Base-by-base conservation (phyloP, 2,113 vertebrate genomes). In the Hirundichthys speculiger region DNA sequence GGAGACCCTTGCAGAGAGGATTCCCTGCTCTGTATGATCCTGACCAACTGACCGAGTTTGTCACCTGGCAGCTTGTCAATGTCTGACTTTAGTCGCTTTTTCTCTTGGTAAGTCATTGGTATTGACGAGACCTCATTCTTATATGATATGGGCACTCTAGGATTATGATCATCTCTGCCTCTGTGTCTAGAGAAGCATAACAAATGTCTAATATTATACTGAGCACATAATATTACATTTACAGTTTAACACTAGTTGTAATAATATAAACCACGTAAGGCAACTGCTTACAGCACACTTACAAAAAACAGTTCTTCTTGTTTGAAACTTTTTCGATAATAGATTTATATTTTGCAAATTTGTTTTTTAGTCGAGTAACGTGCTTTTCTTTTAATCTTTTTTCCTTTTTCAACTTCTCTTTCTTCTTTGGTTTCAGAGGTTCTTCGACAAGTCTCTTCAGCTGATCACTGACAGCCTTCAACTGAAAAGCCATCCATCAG, bases 11-110 rank as follows among this genome's bases (percentile, higher is more conserved):
- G 91, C 64, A 95, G 58, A 13, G 85, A 88, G 8, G 93, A 83
- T 75, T 97, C 96, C 73, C 92, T 88, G 67, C 90, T 90, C 57
- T 95, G 92, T 83, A 99, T 94, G 82, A 98, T 95, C 20, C 83
- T 86, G 69, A 95, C 92, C 41, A 98, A 43, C 69, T 91, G 92
- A 15, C 90, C 89, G 69, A 98, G 93, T 80, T 95, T 96, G 43
- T 95, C 93, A 64, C 92, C 92, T 13, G 95, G 95, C 47, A 99
- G 92, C 86, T 93, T 96, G 78, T 94, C 91, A 77, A 98, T 95
- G 90, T 96, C 91, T 65, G 93, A 53, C 75, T 94, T 95, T 61
- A 98, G 60, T 73, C 93, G 93, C 50, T 92, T 92, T 85, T 94
- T 98, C 87, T 98, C 96, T 79, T 95, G 92, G 21, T 94, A 95